Conservation (phyloP, 1,140 invertebrate species). For the Platorchestia sp. region DNA sequence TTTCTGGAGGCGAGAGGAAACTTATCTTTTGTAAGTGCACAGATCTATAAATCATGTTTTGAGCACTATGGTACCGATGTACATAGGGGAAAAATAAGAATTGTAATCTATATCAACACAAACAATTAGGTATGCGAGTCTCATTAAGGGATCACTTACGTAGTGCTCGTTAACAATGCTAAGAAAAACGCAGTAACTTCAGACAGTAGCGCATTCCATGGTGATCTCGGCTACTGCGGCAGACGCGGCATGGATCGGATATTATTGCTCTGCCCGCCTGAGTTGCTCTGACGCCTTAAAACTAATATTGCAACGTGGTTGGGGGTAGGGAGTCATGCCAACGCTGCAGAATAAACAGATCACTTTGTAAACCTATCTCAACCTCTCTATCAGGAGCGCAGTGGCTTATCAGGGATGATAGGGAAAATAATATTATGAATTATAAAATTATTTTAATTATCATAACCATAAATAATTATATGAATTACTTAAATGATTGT, state of each 20-base stretch:
- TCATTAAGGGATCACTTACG: not conserved
- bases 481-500: too few relatives aligned
- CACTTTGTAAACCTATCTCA: not conserved
- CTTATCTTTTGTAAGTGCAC: not conserved
- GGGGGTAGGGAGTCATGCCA: not conserved
- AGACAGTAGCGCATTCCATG: too few relatives aligned
- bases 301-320: not conserved
- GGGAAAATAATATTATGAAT: too few relatives aligned
- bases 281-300: not conserved
- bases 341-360: not conserved
- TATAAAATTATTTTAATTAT: too few relatives aligned
- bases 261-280: not conserved
- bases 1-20: not conserved
- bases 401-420: too few relatives aligned
- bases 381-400: not conserved
- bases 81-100: not conserved
- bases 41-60: not conserved
- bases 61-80: not conserved
- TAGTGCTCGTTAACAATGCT: not conserved
- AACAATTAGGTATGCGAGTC: not conserved
- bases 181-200: not conserved
- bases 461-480: too few relatives aligned
- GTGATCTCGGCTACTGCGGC: not conserved
- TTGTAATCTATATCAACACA: not conserved
- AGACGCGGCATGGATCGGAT: not conserved